Evolutionary conservation across 2,797 vertebrate species (phyloP).

Genomic region (Chaetophractus vellerosus): DNA sequence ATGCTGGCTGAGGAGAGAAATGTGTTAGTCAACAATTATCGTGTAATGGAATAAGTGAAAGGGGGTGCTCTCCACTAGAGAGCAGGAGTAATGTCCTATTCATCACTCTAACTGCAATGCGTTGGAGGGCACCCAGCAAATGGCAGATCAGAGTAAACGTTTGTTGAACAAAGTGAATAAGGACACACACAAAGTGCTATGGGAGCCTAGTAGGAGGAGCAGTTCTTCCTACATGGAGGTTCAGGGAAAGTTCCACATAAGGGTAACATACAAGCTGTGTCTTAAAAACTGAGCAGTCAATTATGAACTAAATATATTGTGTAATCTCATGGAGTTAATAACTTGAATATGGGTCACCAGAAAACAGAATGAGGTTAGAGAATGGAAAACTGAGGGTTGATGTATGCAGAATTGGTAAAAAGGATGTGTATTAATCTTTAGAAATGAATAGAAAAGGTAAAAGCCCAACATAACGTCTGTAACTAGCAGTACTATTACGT

Average conservation of each 20-base stretch:
- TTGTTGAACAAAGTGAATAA: background rate
- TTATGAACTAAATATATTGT: too few relatives aligned
- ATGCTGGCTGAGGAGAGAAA: background rate
- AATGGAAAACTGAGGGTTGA: too few relatives aligned
- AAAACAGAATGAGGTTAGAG: too few relatives aligned
- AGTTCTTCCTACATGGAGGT: background rate
- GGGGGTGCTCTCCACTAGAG: background rate
- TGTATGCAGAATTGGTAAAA: too few relatives aligned
- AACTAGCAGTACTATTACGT: too few relatives aligned
- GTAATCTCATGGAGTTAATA: too few relatives aligned
- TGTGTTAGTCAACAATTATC: background rate
- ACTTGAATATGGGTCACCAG: too few relatives aligned
- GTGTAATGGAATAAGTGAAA: background rate
- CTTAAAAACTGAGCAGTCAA: background rate
- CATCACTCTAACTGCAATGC: background rate
- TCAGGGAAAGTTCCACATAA: background rate
- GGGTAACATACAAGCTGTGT: background rate
- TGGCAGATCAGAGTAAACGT: background rate
- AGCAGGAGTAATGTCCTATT: background rate
- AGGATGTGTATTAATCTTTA: too few relatives aligned
- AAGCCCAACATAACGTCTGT: too few relatives aligned
- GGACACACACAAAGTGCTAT: background rate
- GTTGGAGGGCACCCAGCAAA: background rate
- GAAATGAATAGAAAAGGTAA: too few relatives aligned
- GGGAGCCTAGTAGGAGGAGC: background rate